Percentiles rank a stretch among this genome's conserved stretches.
Conservation (phyloP, 2,888 invertebrate species). For the Drosophila formosana region DNA sequence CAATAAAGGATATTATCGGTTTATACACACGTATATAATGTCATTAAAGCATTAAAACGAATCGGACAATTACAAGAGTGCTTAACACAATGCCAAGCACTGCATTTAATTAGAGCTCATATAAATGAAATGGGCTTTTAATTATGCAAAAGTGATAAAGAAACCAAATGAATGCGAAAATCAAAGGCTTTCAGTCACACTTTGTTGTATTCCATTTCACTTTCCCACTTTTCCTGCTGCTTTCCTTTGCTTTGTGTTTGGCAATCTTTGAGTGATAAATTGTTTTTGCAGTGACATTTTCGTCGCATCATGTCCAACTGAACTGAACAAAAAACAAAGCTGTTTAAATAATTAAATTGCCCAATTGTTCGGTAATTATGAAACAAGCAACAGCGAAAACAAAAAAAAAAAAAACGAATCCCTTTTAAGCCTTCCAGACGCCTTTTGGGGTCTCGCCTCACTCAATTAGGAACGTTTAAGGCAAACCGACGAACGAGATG, state of each 20-base stretch:
- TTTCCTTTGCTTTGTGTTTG: not conserved
- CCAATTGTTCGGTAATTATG: conserved; percentile 42
- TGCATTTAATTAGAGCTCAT: conserved; percentile 9
- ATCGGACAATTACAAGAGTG: conserved; percentile 2
- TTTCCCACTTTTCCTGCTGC: not conserved
- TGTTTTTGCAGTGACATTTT: conserved; percentile 6
- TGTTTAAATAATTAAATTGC: conserved; percentile 38
- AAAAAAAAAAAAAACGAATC: conserved; percentile 14
- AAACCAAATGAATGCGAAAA: conserved; percentile 9
- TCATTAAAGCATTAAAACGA: not conserved
- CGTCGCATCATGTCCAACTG: conserved; percentile 4
- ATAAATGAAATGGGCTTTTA: conserved; percentile 4
- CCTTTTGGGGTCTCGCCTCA: conserved; percentile 11
- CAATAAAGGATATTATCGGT: conserved; percentile 11
- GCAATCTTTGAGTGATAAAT: conserved; percentile 5
- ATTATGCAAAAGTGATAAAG: conserved; percentile 7
- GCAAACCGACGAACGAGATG: conserved; percentile 25
- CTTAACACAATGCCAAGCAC: conserved; percentile 2
- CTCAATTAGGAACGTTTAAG: conserved; percentile 46
- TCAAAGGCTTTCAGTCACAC: not conserved
- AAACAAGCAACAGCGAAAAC: conserved; percentile 20
- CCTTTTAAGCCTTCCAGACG: conserved; percentile 6
- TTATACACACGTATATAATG: not conserved
- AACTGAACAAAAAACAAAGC: conserved; percentile 3
- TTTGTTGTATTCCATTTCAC: not conserved